Evolutionary conservation across 2,113 vertebrate genomes (phyloP).

Genomic region (Nansenia antarctica): DNA sequence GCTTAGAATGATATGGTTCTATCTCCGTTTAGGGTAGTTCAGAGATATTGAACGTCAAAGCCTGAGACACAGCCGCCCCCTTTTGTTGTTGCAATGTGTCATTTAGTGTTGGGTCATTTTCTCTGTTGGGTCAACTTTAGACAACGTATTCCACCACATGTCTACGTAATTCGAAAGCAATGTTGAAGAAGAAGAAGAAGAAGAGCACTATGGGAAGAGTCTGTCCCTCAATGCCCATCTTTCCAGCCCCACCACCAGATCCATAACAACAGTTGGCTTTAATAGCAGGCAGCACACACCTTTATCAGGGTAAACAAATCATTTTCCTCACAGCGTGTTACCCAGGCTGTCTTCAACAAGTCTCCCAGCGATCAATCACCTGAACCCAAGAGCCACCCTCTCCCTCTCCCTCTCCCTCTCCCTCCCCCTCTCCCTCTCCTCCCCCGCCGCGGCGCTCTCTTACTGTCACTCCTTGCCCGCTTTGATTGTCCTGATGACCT

Average conservation of each 20-base stretch:
- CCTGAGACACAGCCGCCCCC: no score
- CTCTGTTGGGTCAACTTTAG: background rate
- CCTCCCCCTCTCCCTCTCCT: conserved; percentile 44
- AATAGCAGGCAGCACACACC: conserved; percentile 27
- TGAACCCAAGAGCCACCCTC: conserved; percentile 14
- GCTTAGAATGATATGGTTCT: no score
- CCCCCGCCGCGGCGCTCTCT: conserved; percentile 17
- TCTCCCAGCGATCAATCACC: conserved; percentile 36
- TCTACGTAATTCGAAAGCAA: no score
- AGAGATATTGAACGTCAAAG: no score
- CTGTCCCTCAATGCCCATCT: background rate
- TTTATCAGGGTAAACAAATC: conserved; percentile 32
- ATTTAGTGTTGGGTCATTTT: no score
- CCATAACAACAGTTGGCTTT: conserved; percentile 5
- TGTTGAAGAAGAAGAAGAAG: no score
- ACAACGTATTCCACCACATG: background rate
- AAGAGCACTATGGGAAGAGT: no score
- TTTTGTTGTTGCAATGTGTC: no score
- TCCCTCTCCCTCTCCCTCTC: conserved; percentile 54
- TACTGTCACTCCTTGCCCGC: conserved; percentile 72
- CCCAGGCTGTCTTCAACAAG: conserved; percentile 27
- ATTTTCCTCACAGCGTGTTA: conserved; percentile 34
- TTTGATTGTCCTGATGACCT: conserved; percentile 96
- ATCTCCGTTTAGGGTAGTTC: no score
- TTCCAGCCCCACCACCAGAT: background rate